phyloP scores from a whole-genome alignment of 2,797 vertebrate species.

The Chaetophractus vellerosus region DNA sequence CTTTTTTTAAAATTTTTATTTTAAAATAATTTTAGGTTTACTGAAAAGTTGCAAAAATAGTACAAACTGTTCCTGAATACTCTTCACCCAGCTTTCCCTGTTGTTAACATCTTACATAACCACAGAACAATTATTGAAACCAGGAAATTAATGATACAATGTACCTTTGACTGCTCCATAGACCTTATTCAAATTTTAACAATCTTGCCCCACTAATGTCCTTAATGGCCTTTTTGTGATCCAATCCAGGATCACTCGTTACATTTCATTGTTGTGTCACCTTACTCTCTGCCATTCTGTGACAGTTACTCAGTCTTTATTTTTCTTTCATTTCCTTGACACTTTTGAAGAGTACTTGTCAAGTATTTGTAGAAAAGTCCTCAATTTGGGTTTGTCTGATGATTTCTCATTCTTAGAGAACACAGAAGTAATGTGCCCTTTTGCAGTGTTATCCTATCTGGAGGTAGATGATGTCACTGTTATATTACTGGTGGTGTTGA shows the following conservation, averaged over 20 bases:
- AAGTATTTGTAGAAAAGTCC: background rate
- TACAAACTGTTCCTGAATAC: background rate
- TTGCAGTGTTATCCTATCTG: background rate
- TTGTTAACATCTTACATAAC: background rate
- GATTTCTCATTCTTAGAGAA: background rate
- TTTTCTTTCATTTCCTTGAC: background rate
- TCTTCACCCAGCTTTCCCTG: background rate
- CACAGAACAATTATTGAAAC: background rate
- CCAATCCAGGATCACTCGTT: background rate
- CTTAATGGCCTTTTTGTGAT: background rate
- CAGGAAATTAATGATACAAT: background rate
- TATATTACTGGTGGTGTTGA: background rate
- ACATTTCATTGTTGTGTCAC: background rate
- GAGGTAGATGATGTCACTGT: background rate
- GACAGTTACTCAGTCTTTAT: background rate
- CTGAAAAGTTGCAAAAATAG: conserved; percentile 35
- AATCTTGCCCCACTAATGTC: background rate
- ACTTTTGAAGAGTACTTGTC: background rate
- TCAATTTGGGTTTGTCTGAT: background rate
- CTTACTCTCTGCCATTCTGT: background rate
- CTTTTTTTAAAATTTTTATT: background rate
- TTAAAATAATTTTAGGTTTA: conserved; percentile 13
- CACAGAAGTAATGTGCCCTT: background rate
- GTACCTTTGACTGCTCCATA: background rate
- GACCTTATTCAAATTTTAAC: conserved; percentile 6